Percentiles rank a stretch among this genome's conserved stretches.
Evolutionary conservation across 1,140 invertebrate genomes (phyloP).

Genomic region (Lepeophtheirus salmonis): DNA sequence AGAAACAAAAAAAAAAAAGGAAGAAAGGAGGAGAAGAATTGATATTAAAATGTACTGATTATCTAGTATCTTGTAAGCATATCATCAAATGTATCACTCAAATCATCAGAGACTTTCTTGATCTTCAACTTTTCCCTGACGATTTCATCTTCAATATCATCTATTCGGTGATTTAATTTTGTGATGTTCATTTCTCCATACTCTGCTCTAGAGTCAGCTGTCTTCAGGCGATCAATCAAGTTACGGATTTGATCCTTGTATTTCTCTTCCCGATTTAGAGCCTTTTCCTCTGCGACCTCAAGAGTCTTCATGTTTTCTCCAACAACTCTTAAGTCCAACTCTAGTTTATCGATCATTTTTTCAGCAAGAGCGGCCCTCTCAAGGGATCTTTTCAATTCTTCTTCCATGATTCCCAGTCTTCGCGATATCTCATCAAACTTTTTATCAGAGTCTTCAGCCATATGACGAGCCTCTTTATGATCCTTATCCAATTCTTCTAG

Average conservation of each 20-base stretch:
- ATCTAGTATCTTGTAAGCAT: slow-evolving; percentile 4
- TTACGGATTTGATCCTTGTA: slow-evolving; percentile 7
- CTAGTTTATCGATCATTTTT: background rate
- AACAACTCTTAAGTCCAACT: slow-evolving; percentile 5
- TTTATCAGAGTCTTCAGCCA: slow-evolving; percentile 12
- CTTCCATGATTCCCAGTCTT: slow-evolving; percentile 13
- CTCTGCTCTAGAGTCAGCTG: background rate
- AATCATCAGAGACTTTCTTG: slow-evolving; percentile 3
- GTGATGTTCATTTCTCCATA: slow-evolving; percentile 12
- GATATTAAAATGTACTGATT: no score
- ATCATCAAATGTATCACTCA: slow-evolving; percentile 1
- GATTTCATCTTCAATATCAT: slow-evolving; percentile 10
- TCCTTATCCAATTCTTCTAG: slow-evolving; percentile 7
- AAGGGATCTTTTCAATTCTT: slow-evolving; percentile 8
- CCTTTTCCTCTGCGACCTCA: slow-evolving; percentile 7
- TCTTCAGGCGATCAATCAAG: background rate
- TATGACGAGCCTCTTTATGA: background rate
- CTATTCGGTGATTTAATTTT: slow-evolving; percentile 7
- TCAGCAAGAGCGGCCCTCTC: slow-evolving; percentile 7
- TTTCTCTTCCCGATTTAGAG: slow-evolving; percentile 4
- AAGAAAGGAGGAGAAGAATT: background rate
- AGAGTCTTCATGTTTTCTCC: slow-evolving; percentile 13
- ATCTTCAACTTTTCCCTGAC: slow-evolving; percentile 8
- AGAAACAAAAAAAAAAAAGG: background rate
- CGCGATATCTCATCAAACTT: slow-evolving; percentile 12